These are phyloP conservation scores for Macaca mulatta DNA, from an alignment of 2,113 vertebrate genomes.

Conservation along the genomic window DNA sequence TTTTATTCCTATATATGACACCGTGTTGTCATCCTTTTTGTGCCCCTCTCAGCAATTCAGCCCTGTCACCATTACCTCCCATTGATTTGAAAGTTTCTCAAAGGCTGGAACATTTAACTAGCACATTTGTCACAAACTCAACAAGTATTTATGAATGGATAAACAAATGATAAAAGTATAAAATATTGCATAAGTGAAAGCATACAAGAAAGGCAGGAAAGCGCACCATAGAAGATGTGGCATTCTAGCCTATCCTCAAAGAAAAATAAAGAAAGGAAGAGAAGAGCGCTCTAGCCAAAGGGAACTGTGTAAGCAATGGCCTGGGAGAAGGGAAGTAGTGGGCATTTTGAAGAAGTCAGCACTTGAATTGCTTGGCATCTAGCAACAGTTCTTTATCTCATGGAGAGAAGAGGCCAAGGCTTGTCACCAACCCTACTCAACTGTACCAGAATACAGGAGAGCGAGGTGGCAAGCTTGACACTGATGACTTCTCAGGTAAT, in stretches of 20 bases:
- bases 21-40: neutral
- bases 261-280: neutral
- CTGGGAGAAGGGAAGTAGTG: neutral
- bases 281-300: neutral
- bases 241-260: neutral
- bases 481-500: neutral
- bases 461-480: fast-evolving
- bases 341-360: neutral
- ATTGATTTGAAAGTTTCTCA: neutral
- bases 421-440: neutral
- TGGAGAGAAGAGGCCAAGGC: neutral
- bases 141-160: neutral
- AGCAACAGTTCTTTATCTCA: neutral
- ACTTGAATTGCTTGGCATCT: neutral
- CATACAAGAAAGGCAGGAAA: neutral
- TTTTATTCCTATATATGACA: neutral
- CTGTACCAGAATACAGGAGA: neutral
- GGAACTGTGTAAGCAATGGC: neutral
- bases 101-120: neutral
- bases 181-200: neutral
- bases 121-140: neutral
- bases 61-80: neutral
- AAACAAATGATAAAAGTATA: neutral
- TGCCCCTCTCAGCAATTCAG: neutral
- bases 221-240: neutral